Base-by-base conservation (phyloP, 2,797 vertebrate species). In the Protonibea diacanthus region DNA sequence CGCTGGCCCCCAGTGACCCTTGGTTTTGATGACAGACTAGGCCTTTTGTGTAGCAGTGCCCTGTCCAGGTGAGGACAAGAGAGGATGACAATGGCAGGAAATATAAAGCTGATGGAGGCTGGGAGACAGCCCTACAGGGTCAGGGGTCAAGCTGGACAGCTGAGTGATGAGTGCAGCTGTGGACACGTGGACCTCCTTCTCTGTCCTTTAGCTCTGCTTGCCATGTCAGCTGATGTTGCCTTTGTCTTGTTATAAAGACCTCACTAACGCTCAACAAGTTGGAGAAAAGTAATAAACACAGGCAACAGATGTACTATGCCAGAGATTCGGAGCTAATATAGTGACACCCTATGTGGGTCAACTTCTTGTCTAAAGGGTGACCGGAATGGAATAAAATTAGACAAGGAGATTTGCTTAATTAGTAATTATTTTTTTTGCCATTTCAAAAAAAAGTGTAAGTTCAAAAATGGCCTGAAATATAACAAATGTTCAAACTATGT, bases 11-110 rank as follows among this genome's bases (percentile, higher is more conserved):
- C 71, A 83, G 64, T 94, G 95, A 95, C 95, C 91, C 81, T 71
- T 70, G 84, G 77, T 91, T 91, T 78, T 92, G 91, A 92, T 92
- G 95, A 95, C 93, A 93, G 94, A 89, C 93, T 84, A 80, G 91
- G 86, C 55, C 80, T 89, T 92, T 92, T 93, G 92, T 93, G 80
- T 59, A 48, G 79, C 49, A 76, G 79, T 74, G 81, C 91, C 85
- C 90, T 83, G 89, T 86, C 89, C 93, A 96, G 95, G 96, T 96
- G 95, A 96, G 91, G 90, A 95, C 92, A 89, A 91, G 83, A 84
- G 86, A 86, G 89, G 89, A 80, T 51, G 88, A 91, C 93, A 91
- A 94, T 92, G 56, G 87, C 80, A 89, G 85, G 85, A 91, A 95
- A 94, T 90, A 93, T 95, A 94, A 93, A 92, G 86, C 91, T 81